Percentiles rank a stretch among this genome's conserved stretches.
phyloP scores from a whole-genome alignment of 2,888 invertebrate species.

The Rutpela maculata region DNA sequence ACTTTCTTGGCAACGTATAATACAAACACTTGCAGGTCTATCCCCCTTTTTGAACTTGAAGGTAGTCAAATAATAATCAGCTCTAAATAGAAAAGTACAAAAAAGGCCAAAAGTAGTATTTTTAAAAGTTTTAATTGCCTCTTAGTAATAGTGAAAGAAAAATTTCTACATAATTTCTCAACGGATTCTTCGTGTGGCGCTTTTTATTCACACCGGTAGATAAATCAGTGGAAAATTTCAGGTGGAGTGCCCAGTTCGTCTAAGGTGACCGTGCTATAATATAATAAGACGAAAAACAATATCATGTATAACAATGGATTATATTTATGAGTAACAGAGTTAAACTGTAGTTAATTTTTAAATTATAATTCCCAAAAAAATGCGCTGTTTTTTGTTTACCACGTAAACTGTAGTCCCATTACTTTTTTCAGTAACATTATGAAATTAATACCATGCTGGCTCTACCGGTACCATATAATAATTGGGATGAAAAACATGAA shows the following conservation, averaged over 20 bases:
- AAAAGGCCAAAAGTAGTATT: too few relatives aligned
- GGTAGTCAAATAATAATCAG: too few relatives aligned
- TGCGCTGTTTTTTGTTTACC: conserved; percentile 28
- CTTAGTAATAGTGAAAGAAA: too few relatives aligned
- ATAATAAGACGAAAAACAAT: not conserved
- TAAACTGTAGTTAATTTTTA: conserved; percentile 36
- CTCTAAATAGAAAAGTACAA: too few relatives aligned
- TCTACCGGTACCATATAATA: conserved; percentile 39
- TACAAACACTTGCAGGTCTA: too few relatives aligned
- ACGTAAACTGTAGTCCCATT: conserved; percentile 40
- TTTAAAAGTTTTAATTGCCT: too few relatives aligned
- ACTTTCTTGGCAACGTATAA: too few relatives aligned
- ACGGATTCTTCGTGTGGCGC: too few relatives aligned
- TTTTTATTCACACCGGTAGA: too few relatives aligned
- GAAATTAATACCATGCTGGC: conserved; percentile 39
- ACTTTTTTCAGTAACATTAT: conserved; percentile 31
- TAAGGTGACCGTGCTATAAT: not conserved
- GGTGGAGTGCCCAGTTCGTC: not conserved
- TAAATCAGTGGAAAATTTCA: too few relatives aligned
- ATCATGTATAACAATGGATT: not conserved
- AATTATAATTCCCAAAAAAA: conserved; percentile 29
- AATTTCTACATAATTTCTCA: too few relatives aligned
- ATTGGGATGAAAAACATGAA: conserved; percentile 53
- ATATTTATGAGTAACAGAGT: conserved; percentile 27
- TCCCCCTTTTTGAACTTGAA: too few relatives aligned